Base-by-base conservation (phyloP, 2,113 vertebrate species). In the Psettodes erumei region DNA sequence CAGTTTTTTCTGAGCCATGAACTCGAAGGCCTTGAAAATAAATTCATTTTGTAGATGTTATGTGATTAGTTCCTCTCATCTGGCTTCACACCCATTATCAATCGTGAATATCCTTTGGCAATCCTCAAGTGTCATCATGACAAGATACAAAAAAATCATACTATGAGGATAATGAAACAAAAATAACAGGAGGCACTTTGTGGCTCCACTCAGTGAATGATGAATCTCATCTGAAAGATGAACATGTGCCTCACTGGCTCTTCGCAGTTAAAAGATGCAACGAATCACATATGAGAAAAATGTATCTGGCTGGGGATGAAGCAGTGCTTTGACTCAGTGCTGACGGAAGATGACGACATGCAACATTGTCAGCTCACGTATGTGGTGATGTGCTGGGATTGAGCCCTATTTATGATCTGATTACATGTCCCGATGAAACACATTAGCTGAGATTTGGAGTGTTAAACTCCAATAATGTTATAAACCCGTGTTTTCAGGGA, bases 131-230 rank as follows among this genome's bases (percentile, higher is more conserved):
- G 58, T 71, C 55, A 40, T 43, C 11, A 21, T 58, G 61, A 42
- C 32, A 27, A 58, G 71, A 77, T 32, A 54, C 42, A 32, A 45
- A 70, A n/a, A 76, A 70, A 73, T 11, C 18, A 16, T 8, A 50
- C 56, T 61, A 6, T 0, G 27, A 43, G 23, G 45, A 81, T 55
- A 73, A 54, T 59, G 54, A 64, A 56, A 61, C 37, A 35, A 28
- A 78, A 72, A 71, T 81, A 71, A 81, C 65, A 77, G 76, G 74
- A 33, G 56, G 75, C 67, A 50, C 60, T 71, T 48, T 15, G 40
- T 25, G 40, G 3, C 40, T 42, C 54, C 58, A 1, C 61, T 77
- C 83, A 71, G 79, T 83, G 72, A 71, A 74, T 82, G 27, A 87
- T 83, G 81, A 84, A 50, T 68, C 63, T 79, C 19, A 23, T 74